These are phyloP conservation scores for Brachionus calyciflorus DNA, from an alignment of 1,140 invertebrate genomes.

Conservation along the genomic window DNA sequence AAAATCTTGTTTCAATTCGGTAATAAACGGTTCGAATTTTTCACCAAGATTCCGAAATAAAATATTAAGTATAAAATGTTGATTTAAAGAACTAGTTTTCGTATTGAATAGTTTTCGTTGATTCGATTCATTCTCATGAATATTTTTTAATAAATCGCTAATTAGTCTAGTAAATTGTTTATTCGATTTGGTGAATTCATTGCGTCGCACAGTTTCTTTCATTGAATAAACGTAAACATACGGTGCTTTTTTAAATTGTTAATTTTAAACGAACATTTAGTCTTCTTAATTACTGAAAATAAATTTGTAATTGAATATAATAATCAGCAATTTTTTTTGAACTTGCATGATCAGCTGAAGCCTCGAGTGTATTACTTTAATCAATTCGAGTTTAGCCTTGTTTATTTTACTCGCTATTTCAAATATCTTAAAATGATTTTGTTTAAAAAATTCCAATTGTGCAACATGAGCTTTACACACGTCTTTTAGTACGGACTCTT, in stretches of 20 bases:
- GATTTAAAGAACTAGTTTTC: not conserved
- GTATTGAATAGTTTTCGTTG: conserved; percentile 17
- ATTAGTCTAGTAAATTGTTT: not conserved
- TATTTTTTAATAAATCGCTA: not conserved
- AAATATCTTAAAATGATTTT: conserved; percentile 22
- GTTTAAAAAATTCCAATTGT: conserved; percentile 31
- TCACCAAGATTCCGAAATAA: conserved; percentile 3
- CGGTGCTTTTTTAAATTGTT: conserved; percentile 33
- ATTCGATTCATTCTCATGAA: not conserved
- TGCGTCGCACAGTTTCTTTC: conserved; percentile 22
- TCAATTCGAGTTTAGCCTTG: conserved; percentile 38
- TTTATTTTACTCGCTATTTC: conserved; percentile 28
- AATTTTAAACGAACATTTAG: conserved; percentile 9
- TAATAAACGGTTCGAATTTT: conserved; percentile 1
- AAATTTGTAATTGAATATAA: conserved; percentile 31
- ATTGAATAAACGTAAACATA: conserved; percentile 36
- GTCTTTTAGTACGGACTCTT: conserved; percentile 31
- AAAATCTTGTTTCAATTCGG: not conserved
- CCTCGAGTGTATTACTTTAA: conserved; percentile 33
- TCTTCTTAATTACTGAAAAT: conserved; percentile 31
- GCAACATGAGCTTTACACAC: conserved; percentile 23
- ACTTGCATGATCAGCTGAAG: conserved; percentile 42
- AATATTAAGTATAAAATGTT: conserved; percentile 27
- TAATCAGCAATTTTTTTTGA: conserved; percentile 28
- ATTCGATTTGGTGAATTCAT: conserved; percentile 19